Base-by-base conservation (phyloP, 2,888 invertebrate genomes). In the Bedellia somnulentella region DNA sequence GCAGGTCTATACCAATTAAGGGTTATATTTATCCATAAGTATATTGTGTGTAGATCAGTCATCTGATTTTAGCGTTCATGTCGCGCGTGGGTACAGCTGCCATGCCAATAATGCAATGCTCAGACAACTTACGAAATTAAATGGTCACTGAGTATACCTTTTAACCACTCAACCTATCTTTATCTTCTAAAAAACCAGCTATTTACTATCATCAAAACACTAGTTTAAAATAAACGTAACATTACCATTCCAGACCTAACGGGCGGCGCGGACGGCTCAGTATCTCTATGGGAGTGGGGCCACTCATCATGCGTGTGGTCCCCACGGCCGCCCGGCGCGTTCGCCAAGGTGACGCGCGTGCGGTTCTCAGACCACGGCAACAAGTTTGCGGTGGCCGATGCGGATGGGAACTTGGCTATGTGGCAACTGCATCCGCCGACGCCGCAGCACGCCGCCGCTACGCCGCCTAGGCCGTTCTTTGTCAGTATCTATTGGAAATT, bases 271-370 rank as follows among this genome's bases (percentile, higher is more conserved):
- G 97, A 97, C 71, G 96, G 97, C 5, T 94, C 95, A 0, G 95
- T 97, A 1, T 88, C 91, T 43, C 80, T 97, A 39, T 95, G 98
- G 96, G 98, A 99, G 73, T 99, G 98, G 97, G 94, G 93, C 5
- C 96, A 96, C 64, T 83, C 86, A 29, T 89, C 90, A 37, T 89
- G 92, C 23, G 90, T 96, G 9, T 89, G 93, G 49, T 86, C 87
- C 13, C 94, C 95, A 1, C 81, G 96, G 22, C 87, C 92, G n/a
- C 85, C 94, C 0, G 96, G 96, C 17, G 94, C 96, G 4, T 95
- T 91, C 63, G 93, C 93, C 17, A 93, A 93, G 71, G 97, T 98
- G 34, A 95, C 95, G 2, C 83, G 94, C 39, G 93, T 96, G n/a
- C 82, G 92, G 35, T 97, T 97, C 77, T 93, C 93, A 27, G 90